phyloP scores from a whole-genome alignment of 1,140 invertebrate species.

The Achatina immaculata region DNA sequence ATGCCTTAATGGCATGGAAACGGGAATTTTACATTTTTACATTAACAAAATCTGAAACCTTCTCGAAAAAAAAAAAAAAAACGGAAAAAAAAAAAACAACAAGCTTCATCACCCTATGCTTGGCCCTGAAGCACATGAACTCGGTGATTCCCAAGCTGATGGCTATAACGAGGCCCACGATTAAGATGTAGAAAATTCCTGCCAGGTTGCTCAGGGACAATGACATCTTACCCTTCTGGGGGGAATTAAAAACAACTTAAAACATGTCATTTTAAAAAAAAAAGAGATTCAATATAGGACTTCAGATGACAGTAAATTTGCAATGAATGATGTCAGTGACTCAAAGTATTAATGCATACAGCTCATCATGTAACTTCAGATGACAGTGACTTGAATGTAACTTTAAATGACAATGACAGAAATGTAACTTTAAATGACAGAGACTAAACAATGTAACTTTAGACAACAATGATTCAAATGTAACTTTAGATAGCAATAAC shows the following conservation, averaged over 20 bases:
- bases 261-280: background rate
- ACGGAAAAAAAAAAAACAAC: background rate
- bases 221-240: constrained; percentile 79
- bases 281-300: background rate
- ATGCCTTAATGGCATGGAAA: too few species aligned
- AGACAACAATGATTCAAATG: too few species aligned
- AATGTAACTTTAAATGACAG: too few species aligned
- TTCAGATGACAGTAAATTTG: background rate
- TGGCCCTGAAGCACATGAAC: constrained; percentile 74
- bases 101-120: constrained; percentile 38
- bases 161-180: constrained; percentile 90
- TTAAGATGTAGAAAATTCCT: constrained; percentile 98
- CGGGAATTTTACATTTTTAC: too few species aligned
- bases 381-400: too few species aligned
- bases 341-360: too few species aligned
- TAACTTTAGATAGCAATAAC: too few species aligned
- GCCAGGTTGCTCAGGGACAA: constrained; percentile 96
- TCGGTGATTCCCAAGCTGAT: constrained; percentile 90
- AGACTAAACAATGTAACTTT: too few species aligned
- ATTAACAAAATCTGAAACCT: too few species aligned
- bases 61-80: constrained; percentile 1
- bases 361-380: too few species aligned
- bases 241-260: background rate
- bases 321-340: background rate
- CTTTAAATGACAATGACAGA: too few species aligned